Percentiles rank a stretch among this genome's conserved stretches.
phyloP scores from a whole-genome alignment of 2,113 vertebrate species.

The Ifrita kowaldi region DNA sequence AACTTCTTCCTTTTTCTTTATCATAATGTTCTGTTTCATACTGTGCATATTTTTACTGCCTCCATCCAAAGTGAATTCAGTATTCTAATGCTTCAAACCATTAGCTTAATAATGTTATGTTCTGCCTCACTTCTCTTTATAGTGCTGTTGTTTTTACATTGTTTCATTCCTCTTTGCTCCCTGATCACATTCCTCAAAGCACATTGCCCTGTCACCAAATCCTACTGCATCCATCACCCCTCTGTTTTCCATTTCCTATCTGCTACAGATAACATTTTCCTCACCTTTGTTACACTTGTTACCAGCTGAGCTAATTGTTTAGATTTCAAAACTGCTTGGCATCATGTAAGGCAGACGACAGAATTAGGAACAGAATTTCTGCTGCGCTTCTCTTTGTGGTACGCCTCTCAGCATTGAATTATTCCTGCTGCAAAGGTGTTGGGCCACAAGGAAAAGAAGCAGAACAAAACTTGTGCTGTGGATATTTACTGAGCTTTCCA shows the following conservation, averaged over 20 bases:
- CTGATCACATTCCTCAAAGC: not conserved
- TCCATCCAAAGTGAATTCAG: slow-evolving; percentile 29
- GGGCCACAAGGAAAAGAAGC: not conserved
- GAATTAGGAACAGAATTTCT: not conserved
- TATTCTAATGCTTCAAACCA: slow-evolving; percentile 4
- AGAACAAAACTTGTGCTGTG: not conserved
- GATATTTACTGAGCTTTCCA: not conserved
- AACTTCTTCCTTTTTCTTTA: not conserved
- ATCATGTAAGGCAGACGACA: not conserved
- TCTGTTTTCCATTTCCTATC: not conserved
- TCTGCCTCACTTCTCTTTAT: slow-evolving; percentile 6
- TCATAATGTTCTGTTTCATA: not conserved
- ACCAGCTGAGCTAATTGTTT: not conserved
- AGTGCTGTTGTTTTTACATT: not conserved
- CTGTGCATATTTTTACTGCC: not conserved
- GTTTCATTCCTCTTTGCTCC: slow-evolving; percentile 24
- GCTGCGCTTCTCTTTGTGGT: not conserved
- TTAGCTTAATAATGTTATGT: slow-evolving; percentile 40
- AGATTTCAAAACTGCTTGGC: not conserved
- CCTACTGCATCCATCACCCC: not conserved
- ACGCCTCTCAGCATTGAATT: not conserved
- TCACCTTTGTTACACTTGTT: not conserved
- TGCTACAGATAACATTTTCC: not conserved
- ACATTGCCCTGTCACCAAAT: not conserved
- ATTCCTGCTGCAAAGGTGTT: not conserved